Evolutionary conservation across 2,113 vertebrate species (phyloP).

Genomic region (Muntiacus muntjak): DNA sequence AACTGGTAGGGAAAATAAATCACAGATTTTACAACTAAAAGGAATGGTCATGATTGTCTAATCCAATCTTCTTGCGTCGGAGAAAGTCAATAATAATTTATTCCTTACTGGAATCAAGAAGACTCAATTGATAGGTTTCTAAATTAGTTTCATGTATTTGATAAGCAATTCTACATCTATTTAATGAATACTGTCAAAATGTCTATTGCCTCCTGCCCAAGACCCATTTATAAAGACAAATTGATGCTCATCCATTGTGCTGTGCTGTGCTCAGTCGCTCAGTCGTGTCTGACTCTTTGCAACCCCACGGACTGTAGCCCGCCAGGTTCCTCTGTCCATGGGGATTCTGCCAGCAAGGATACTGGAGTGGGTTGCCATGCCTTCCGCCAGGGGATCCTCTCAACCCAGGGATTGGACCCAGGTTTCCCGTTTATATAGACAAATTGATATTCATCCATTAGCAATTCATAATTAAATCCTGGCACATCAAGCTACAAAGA

Average conservation of each 20-base stretch:
- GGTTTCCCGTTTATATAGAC: neutral
- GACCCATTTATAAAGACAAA: neutral
- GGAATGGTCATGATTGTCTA: neutral
- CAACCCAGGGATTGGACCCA: neutral
- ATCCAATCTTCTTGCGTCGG: neutral
- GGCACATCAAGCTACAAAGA: neutral
- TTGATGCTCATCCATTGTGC: neutral
- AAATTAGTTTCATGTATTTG: slow-evolving; percentile 17
- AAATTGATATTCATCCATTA: neutral
- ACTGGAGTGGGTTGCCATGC: neutral
- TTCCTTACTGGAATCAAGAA: neutral
- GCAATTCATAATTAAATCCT: neutral
- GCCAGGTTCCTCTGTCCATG: neutral
- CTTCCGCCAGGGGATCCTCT: neutral
- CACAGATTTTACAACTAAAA: neutral
- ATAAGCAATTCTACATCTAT: slow-evolving; percentile 15
- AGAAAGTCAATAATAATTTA: slow-evolving; percentile 35
- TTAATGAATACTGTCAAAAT: slow-evolving; percentile 7
- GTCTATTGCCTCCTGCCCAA: neutral
- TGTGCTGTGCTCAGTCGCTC: neutral
- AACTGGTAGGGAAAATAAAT: neutral
- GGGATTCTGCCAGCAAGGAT: neutral
- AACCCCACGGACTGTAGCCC: neutral
- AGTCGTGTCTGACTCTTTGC: neutral
- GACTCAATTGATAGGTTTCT: neutral